Evolutionary conservation across 2,888 invertebrate genomes (phyloP), one percentile per base, ranked within the genome.

Genomic region (Pinctada fucata): DNA sequence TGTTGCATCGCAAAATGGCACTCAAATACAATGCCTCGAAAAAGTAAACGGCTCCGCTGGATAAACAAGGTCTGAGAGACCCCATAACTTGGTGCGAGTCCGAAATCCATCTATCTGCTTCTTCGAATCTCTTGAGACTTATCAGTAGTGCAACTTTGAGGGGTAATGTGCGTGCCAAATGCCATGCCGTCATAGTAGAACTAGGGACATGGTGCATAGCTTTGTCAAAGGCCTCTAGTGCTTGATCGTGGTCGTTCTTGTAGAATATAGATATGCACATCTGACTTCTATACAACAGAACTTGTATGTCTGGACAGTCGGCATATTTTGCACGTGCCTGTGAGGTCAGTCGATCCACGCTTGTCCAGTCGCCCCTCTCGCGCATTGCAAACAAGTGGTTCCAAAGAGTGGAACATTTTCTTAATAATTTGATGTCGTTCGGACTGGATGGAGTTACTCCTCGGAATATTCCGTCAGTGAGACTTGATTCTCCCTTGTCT

Each of bases 231-330:
- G 67, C 70, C 10, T 76, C 66, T 10, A 31, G 31, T 4, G 79
- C 76, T 69, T 76, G 73, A 5, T 4, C 49, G 48, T 45, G 69
- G 72, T 79, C 76, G 10, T 72, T 73, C 45, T 65, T 79, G 49
- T 79, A 79, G 45, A 79, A 79, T 16, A 75, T 79, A 6, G 79
- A 69, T 48, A 79, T 64, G 48, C 76, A 76, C 79, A 79, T 79
- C 48, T 79, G 76, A 58, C 76, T 79, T 5, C 76, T 65, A 52
- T 64, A 76, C 52, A 79, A 48, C 10, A 76, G 31, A 3, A 79
- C 76, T 65, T 70, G 64, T 4, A 79, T 63, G 49, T 79, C 79
- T 0, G 79, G 76, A 69, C 51, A 72, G 6, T 76, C 69, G 31
- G 50, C 31, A 63, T 72, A 79, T 65, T 72, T 76, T 73, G 70